Evolutionary conservation across 2,888 invertebrate genomes (phyloP).

Genomic region (Lordiphosa fenestrarum): DNA sequence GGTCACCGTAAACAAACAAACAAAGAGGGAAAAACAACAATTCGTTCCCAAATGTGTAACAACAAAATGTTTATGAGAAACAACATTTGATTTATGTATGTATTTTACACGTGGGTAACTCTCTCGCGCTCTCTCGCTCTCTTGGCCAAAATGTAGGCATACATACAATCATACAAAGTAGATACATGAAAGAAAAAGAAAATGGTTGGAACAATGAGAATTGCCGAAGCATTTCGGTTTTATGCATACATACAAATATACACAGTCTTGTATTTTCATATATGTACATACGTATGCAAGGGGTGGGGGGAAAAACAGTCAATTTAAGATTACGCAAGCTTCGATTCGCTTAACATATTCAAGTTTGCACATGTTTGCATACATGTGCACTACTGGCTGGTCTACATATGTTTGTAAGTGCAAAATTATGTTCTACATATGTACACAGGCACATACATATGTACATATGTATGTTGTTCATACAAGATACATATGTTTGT

Average conservation of each 20-base stretch:
- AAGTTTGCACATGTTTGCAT: conserved; percentile 28
- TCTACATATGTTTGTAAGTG: too few relatives aligned
- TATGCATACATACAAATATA: conserved; percentile 1
- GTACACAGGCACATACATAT: conserved; percentile 1
- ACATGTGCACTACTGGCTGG: too few relatives aligned
- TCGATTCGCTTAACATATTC: conserved; percentile 36
- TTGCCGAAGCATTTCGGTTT: conserved; percentile 12
- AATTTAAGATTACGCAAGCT: conserved; percentile 68
- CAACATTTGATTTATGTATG: not conserved
- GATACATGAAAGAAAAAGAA: conserved; percentile 8
- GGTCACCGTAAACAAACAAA: conserved; percentile 1
- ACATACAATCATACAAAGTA: conserved; percentile 7
- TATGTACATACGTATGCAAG: conserved; percentile 9
- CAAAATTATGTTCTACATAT: conserved; percentile 1
- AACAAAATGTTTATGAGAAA: too few relatives aligned
- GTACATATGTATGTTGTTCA: conserved; percentile 7
- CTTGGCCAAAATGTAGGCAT: conserved; percentile 8
- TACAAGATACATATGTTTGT: conserved; percentile 1
- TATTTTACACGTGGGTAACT: conserved; percentile 14
- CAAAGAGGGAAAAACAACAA: too few relatives aligned
- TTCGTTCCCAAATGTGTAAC: too few relatives aligned
- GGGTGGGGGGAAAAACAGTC: conserved; percentile 21
- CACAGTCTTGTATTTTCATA: conserved; percentile 9
- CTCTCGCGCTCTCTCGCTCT: not conserved
- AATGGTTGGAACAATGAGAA: conserved; percentile 17